phyloP scores from a whole-genome alignment of 1,140 invertebrate species.

The Cepaea nemoralis region DNA sequence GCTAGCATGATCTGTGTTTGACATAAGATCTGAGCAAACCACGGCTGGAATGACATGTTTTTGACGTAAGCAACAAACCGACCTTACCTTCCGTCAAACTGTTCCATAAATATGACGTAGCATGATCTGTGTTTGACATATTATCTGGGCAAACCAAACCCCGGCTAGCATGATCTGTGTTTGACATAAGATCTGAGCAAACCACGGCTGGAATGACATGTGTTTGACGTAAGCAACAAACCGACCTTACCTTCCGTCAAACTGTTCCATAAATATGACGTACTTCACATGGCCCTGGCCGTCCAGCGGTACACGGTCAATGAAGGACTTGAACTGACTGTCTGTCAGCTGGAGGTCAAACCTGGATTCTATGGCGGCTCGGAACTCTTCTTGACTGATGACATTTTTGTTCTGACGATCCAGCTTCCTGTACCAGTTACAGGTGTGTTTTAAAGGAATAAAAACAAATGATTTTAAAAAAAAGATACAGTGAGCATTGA shows the following conservation, averaged over 20 bases:
- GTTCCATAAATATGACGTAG: constrained; percentile 70
- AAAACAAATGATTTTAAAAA: too few relatives aligned
- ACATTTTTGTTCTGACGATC: constrained; percentile 65
- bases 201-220: background rate
- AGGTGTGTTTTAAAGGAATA: background rate
- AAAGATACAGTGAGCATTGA: too few relatives aligned
- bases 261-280: constrained; percentile 70
- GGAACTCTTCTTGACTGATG: constrained; percentile 70
- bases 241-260: constrained; percentile 68
- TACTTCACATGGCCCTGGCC: constrained; percentile 70
- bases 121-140: too few relatives aligned
- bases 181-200: too few relatives aligned
- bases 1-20: too few relatives aligned
- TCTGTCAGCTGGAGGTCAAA: constrained; percentile 68
- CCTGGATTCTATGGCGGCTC: constrained; percentile 69
- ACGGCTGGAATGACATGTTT: background rate
- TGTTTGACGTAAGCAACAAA: background rate
- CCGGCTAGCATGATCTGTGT: too few relatives aligned
- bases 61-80: too few relatives aligned
- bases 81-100: constrained; percentile 73
- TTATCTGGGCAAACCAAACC: background rate
- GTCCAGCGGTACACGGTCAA: constrained; percentile 68
- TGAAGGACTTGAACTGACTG: constrained; percentile 65
- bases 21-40: too few relatives aligned
- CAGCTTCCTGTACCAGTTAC: constrained; percentile 53